Evolutionary conservation across 1,140 invertebrate species (phyloP), one percentile per base, ranked within the genome.

Genomic region (Hermatobates lingyangjiaoensis): DNA sequence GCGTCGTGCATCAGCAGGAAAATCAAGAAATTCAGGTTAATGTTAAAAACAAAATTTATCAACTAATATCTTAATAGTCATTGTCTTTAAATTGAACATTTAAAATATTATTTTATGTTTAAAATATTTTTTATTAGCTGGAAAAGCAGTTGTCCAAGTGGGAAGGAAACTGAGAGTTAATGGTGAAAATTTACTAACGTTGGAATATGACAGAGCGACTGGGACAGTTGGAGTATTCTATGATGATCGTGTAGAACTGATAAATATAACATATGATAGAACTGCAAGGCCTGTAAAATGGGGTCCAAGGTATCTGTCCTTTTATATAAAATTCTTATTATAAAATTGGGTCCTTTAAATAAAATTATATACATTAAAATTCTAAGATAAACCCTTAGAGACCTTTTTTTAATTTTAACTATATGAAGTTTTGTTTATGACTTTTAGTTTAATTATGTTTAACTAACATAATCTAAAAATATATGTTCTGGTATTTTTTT

Each of bases 241-340:
- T 68, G 87, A 92, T 59, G 87, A 89, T 55, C 77, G 85, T 53
- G 77, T 83, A 1, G 85, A 91, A 65, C 71, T 96, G 2, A 69
- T 97, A 1, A 91, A 91, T 58, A 82, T 95, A 0, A 87, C 85
- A 0, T 96, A 95, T 60, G 90, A 96, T 61, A 76, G 79, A 57
- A 83, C 85, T n/a, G 85, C 88, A 0, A 74, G 88, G 54, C 87
- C 92, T 0, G 76, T 87, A 0, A 83, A 84, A 61, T 96, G 88
- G 83, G 77, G 81, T 40, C 87, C 90, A 0, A 78, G 82, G 53
- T 74, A 66, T 54, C n/a, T n/a, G n/a, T n/a, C n/a, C 27, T 45
- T 10, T n/a, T 28, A 39, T n/a, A n/a, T n/a, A n/a, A n/a, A n/a
- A n/a, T n/a, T n/a, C n/a, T n/a, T n/a, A 24, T 34, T 46, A 3